Evolutionary conservation across 2,113 vertebrate genomes (phyloP).

Genomic region (Hydropotes inermis): DNA sequence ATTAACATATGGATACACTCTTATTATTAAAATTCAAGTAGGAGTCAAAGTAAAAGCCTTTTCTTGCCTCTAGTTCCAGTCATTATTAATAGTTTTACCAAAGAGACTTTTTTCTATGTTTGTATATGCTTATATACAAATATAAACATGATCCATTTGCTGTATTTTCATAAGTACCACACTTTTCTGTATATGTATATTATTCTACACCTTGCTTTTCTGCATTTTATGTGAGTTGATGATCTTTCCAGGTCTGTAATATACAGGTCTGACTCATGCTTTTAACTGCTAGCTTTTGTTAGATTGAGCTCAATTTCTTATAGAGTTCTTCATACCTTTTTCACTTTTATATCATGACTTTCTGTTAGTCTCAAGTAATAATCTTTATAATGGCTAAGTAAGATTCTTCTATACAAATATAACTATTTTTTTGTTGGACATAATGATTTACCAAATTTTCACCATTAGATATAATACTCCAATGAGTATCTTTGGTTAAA

Average conservation of each 20-base stretch:
- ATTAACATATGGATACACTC: background rate
- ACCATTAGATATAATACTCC: background rate
- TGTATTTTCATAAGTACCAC: background rate
- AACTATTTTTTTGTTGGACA: background rate
- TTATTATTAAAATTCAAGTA: background rate
- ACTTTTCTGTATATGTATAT: background rate
- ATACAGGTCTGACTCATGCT: background rate
- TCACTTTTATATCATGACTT: background rate
- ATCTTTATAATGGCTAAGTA: background rate
- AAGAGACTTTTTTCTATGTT: background rate
- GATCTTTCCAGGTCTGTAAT: background rate
- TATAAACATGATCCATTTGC: background rate
- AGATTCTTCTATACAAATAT: background rate
- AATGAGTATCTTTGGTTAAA: background rate
- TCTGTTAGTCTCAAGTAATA: background rate
- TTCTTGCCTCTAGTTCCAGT: background rate
- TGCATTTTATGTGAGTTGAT: background rate
- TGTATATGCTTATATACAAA: background rate
- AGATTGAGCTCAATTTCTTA: background rate
- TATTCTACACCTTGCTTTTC: background rate
- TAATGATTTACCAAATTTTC: conserved; percentile 2
- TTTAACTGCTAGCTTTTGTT: background rate
- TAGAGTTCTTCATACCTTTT: background rate
- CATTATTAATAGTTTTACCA: background rate
- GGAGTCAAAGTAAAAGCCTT: background rate